A percentile compares a stretch with the other conserved stretches of the same genome.
These are phyloP conservation scores for Corydoras maculifer DNA, from an alignment of 2,113 vertebrate species.

Conservation along the genomic window DNA sequence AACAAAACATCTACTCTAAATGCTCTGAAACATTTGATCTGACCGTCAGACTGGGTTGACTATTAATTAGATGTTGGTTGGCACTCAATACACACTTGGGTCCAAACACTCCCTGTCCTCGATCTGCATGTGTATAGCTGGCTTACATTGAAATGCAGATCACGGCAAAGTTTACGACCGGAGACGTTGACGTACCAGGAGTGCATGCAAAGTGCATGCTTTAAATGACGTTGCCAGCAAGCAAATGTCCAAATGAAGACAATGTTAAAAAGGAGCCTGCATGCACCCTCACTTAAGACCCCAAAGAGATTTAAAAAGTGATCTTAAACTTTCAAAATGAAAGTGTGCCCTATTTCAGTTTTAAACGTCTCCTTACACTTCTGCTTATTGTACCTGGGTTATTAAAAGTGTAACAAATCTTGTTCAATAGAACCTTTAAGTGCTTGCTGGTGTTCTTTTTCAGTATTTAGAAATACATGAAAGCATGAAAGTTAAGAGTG, in stretches of 20 bases:
- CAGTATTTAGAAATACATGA: not conserved
- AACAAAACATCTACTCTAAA: not conserved
- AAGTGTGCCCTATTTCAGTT: not conserved
- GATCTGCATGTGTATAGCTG: conserved; percentile 73
- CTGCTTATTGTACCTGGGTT: not conserved
- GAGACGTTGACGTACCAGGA: conserved; percentile 59
- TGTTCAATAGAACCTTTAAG: not conserved
- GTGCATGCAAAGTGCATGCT: not conserved
- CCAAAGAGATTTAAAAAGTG: not conserved
- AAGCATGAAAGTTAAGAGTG: not conserved
- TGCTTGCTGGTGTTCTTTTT: not conserved
- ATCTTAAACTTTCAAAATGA: no score
- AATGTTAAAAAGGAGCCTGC: conserved; percentile 19
- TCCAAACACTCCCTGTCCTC: conserved; percentile 62
- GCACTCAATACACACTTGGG: conserved; percentile 61
- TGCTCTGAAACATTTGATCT: not conserved
- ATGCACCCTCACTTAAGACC: not conserved
- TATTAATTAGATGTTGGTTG: conserved; percentile 64
- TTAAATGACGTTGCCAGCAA: not conserved
- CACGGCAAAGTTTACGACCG: conserved; percentile 47
- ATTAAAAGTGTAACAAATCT: not conserved
- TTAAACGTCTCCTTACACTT: not conserved
- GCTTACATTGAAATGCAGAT: conserved; percentile 72
- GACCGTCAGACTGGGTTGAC: conserved; percentile 50
- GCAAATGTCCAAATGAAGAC: not conserved